A percentile compares a stretch with the other conserved stretches of the same genome.
These are phyloP conservation scores for Zygothrica quintamaculata DNA, from an alignment of 2,888 invertebrate species.

Conservation along the genomic window DNA sequence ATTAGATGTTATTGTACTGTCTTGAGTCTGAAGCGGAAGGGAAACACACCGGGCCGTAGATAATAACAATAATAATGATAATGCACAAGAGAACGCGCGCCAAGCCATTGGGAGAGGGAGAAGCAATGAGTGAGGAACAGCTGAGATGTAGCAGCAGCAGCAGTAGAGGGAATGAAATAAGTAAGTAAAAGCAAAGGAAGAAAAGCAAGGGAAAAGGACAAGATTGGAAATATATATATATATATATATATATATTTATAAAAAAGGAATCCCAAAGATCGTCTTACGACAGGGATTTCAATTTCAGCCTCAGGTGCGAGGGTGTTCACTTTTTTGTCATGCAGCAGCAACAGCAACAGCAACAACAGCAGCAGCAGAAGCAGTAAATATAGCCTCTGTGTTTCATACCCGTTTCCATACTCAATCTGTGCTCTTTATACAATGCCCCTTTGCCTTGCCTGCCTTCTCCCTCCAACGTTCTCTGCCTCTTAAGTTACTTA, in stretches of 20 bases:
- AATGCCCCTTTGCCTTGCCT: no score
- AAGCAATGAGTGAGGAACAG: conserved; percentile 45
- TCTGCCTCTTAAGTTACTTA: conserved; percentile 13
- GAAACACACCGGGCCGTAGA: conserved; percentile 81
- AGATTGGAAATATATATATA: no score
- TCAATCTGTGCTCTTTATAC: no score
- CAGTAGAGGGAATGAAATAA: conserved; percentile 10
- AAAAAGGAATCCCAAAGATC: conserved; percentile 52
- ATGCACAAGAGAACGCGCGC: conserved; percentile 65
- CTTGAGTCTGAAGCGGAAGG: conserved; percentile 57
- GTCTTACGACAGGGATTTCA: conserved; percentile 67
- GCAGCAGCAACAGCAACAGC: no score
- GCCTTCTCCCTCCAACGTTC: not conserved
- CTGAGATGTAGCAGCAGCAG: conserved; percentile 44
- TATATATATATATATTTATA: no score
- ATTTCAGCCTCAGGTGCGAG: conserved; percentile 76
- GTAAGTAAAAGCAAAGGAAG: not conserved
- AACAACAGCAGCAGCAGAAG: conserved; percentile 16
- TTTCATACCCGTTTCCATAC: conserved; percentile 18
- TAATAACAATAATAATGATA: conserved; percentile 75
- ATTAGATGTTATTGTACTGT: conserved; percentile 79
- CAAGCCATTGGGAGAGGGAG: conserved; percentile 34
- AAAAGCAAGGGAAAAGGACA: not conserved
- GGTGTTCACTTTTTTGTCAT: conserved; percentile 69
- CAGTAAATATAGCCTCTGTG: conserved; percentile 30